Evolutionary conservation across 2,797 vertebrate species (phyloP).

Genomic region (Neosalanx taihuensis): DNA sequence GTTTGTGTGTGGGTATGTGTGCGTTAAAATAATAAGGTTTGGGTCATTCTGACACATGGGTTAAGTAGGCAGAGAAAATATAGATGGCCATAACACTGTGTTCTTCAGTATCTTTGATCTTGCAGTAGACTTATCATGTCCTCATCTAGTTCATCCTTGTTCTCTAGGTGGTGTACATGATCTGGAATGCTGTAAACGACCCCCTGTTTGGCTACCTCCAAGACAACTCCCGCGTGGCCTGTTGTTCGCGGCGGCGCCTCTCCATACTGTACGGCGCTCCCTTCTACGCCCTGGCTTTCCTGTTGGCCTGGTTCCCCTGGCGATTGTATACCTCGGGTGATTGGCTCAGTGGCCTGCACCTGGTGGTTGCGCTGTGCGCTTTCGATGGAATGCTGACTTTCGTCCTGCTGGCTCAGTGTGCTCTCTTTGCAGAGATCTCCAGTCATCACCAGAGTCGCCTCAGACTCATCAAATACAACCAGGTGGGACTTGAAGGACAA

Average conservation of each 20-base stretch:
- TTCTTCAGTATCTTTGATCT: not conserved
- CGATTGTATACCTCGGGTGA: conserved; percentile 75
- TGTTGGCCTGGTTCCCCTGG: conserved; percentile 95
- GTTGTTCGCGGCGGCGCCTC: conserved; percentile 73
- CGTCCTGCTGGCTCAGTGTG: conserved; percentile 84
- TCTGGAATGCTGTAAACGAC: conserved; percentile 89
- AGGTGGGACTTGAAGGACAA: conserved; percentile 50
- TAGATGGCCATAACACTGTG: not conserved
- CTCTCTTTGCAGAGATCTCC: conserved; percentile 83
- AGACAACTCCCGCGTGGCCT: conserved; percentile 73
- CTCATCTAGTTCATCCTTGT: not conserved
- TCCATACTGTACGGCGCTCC: conserved; percentile 82
- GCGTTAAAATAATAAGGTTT: too few species aligned
- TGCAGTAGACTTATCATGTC: not conserved
- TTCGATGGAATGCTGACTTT: conserved; percentile 84
- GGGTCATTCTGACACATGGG: too few species aligned
- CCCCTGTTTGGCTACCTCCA: conserved; percentile 88
- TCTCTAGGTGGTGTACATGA: conserved; percentile 83
- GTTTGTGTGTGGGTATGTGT: too few species aligned
- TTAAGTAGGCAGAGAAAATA: too few species aligned
- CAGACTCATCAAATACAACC: conserved; percentile 82
- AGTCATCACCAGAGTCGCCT: conserved; percentile 72
- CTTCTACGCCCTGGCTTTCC: conserved; percentile 81
- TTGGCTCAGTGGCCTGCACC: conserved; percentile 85
- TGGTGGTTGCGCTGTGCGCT: conserved; percentile 78